Percentiles rank a stretch among this genome's conserved stretches.
Evolutionary conservation across 1,140 invertebrate genomes (phyloP).

Genomic region (Meteorus sp.): DNA sequence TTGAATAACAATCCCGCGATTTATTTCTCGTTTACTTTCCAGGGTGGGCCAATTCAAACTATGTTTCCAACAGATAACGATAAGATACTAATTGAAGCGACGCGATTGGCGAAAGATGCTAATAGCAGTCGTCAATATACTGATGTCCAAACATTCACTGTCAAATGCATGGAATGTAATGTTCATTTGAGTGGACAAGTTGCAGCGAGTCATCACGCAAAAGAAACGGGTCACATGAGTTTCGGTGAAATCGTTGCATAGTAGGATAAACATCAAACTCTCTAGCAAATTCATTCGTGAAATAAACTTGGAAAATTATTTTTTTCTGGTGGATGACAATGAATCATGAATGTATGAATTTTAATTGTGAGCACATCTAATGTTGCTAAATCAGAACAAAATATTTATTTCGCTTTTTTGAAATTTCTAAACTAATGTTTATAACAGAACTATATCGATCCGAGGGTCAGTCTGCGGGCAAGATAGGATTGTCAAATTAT

Average conservation of each 20-base stretch:
- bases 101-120: slow-evolving; percentile 83
- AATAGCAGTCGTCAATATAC: slow-evolving; percentile 87
- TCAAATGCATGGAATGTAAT: slow-evolving; percentile 82
- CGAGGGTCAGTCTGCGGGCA: too few species aligned
- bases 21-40: slow-evolving; percentile 36
- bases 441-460: too few species aligned
- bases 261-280: too few species aligned
- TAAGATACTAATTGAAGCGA: slow-evolving; percentile 73
- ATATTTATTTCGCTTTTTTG: too few species aligned
- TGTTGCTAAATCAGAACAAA: too few species aligned
- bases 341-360: too few species aligned
- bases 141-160: slow-evolving; percentile 82
- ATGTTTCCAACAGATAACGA: slow-evolving; percentile 80
- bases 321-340: too few species aligned
- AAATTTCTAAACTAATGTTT: too few species aligned
- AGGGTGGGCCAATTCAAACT: slow-evolving; percentile 73
- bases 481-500: too few species aligned
- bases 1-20: slow-evolving; percentile 8
- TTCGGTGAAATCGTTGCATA: slow-evolving; percentile 76
- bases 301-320: too few species aligned
- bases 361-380: too few species aligned
- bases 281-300: too few species aligned
- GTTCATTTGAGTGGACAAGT: slow-evolving; percentile 72
- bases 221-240: slow-evolving; percentile 79
- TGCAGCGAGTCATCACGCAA: slow-evolving; percentile 83